Base-by-base conservation (phyloP, 1,140 invertebrate species). In the Ladona fulva region DNA sequence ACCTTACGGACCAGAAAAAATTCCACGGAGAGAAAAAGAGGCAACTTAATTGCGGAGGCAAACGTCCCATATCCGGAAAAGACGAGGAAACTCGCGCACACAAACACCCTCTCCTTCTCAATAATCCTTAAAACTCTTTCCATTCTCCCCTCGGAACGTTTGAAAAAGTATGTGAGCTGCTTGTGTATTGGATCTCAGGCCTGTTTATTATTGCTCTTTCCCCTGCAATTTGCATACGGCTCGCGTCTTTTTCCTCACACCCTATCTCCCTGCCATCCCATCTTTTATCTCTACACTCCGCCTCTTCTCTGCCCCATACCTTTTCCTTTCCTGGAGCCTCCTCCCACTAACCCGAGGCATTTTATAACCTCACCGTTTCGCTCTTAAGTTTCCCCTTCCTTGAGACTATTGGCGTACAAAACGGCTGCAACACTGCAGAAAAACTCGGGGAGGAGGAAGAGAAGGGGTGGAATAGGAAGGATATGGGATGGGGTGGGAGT, bases 201-300 rank as follows among this genome's bases (percentile, higher is more conserved):
- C 52, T 66, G 52, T 66, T 66, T 66, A 66, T 66, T 66, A 66
- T 66, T 66, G 52, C 52, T 66, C 52, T 66, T 66, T 66, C 52
- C 14, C 52, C 16, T 16, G 3, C 52, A 22, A 66, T 66, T 66
- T 66, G 52, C 52, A 66, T 66, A 66, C 52, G 52, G 52, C 52
- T 16, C 16, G 52, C 52, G 52, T 66, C 52, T 66, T 66, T 19
- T 66, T 6, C n/a, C 29, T 37, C 29, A 8, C 29, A 37, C 29
- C 29, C 29, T 37, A 37, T 37, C 29, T 37, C 3, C 29, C 1
- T 8, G 8, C 3, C 29, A 37, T 37, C 29, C 29, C 29, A 37
- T 37, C 29, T 37, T 37, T 37, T 37, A 37, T 37, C 29, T 37
- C 29, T 37, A 1, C 29, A 1, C 29, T 5, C 29, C n/a, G n/a